These are phyloP conservation scores for Rhagonycha fulva DNA, from an alignment of 2,888 invertebrate genomes.

Conservation along the genomic window DNA sequence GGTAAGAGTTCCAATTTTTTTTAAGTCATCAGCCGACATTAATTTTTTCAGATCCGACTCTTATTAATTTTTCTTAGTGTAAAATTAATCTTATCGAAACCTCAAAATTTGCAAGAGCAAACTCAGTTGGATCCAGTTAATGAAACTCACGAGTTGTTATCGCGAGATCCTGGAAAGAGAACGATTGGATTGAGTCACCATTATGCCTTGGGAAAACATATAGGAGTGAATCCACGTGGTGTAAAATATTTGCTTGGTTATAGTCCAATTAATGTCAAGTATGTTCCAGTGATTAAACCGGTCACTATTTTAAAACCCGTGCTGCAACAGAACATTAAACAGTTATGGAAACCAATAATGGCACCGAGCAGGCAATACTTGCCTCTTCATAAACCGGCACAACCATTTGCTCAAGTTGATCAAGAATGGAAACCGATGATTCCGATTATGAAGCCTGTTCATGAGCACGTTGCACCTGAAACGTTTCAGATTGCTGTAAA, in stretches of 20 bases:
- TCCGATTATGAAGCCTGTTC: not conserved
- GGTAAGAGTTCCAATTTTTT: slow-evolving; percentile 22
- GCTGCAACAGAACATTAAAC: slow-evolving; percentile 3
- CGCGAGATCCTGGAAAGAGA: slow-evolving; percentile 46
- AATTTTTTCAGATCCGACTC: slow-evolving; percentile 22
- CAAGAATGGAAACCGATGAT: slow-evolving; percentile 24
- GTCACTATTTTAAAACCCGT: slow-evolving; percentile 34
- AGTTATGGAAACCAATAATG: slow-evolving; percentile 9
- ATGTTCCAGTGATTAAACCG: slow-evolving; percentile 43
- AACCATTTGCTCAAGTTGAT: slow-evolving; percentile 6
- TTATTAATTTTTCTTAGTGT: slow-evolving; percentile 28
- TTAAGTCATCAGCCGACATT: slow-evolving; percentile 5
- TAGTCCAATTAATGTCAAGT: slow-evolving; percentile 43
- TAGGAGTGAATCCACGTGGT: slow-evolving; percentile 43
- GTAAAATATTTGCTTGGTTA: slow-evolving; percentile 45
- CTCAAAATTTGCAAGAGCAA: slow-evolving; percentile 37
- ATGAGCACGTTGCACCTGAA: slow-evolving; percentile 9
- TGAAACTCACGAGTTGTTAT: slow-evolving; percentile 36
- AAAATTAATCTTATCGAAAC: slow-evolving; percentile 33
- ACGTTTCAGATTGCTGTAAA: slow-evolving; percentile 9
- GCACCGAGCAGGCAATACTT: slow-evolving; percentile 12
- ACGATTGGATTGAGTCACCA: slow-evolving; percentile 43
- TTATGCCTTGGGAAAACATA: slow-evolving; percentile 46
- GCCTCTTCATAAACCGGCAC: slow-evolving; percentile 3
- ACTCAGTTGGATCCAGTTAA: slow-evolving; percentile 43